These are phyloP conservation scores for Carcina quercana DNA, from an alignment of 2,888 invertebrate species.

Conservation along the genomic window DNA sequence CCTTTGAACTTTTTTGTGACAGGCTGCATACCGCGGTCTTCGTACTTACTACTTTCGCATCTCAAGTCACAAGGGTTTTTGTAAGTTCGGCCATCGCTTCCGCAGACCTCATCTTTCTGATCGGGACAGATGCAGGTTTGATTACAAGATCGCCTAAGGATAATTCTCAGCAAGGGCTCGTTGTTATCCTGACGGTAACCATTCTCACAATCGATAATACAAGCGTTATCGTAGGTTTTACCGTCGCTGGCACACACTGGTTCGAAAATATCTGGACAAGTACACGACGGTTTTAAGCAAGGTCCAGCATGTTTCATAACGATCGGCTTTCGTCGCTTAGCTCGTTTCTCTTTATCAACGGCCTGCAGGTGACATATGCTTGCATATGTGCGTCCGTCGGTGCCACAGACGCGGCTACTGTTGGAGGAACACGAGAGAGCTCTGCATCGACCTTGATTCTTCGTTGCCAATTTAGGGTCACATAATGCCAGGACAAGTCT, in stretches of 20 bases:
- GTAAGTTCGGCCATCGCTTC: slow-evolving; percentile 21
- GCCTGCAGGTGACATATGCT: slow-evolving; percentile 19
- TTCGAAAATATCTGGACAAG: slow-evolving; percentile 8
- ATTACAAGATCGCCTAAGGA: slow-evolving; percentile 23
- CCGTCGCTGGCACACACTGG: slow-evolving; percentile 28
- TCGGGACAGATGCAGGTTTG: slow-evolving; percentile 24
- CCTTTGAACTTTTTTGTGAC: slow-evolving; percentile 1
- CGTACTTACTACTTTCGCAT: slow-evolving; percentile 23
- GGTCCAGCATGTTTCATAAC: slow-evolving; percentile 8
- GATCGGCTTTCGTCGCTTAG: slow-evolving; percentile 6
- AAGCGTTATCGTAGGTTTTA: slow-evolving; percentile 28
- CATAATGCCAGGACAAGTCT: too few species aligned
- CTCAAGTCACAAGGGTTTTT: slow-evolving; percentile 24
- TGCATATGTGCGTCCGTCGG: slow-evolving; percentile 16
- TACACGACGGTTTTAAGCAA: slow-evolving; percentile 21
- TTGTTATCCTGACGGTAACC: slow-evolving; percentile 19
- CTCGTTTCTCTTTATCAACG: slow-evolving; percentile 8
- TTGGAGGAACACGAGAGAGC: background rate
- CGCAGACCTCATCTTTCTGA: slow-evolving; percentile 28
- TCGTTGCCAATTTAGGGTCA: too few species aligned
- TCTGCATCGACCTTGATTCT: background rate
- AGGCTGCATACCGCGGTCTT: background rate
- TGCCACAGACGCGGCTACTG: slow-evolving; percentile 19
- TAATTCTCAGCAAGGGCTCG: slow-evolving; percentile 12
- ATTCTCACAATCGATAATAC: slow-evolving; percentile 27